Evolutionary conservation across 1,140 invertebrate species (phyloP).

Genomic region (Dendroctonus ponderosae): DNA sequence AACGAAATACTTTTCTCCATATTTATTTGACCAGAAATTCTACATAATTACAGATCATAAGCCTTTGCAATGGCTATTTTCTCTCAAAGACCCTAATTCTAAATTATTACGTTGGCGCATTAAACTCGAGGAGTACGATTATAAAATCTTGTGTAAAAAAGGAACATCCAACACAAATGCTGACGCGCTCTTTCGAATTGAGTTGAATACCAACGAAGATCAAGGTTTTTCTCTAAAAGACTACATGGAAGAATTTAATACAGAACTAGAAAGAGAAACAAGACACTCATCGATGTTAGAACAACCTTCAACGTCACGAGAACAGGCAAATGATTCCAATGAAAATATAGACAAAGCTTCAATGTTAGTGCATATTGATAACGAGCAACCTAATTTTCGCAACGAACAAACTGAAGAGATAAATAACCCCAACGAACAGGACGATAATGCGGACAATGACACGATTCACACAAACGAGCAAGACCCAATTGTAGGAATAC

Average conservation of each 20-base stretch:
- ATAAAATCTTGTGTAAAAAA: conserved; percentile 15
- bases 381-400: no score
- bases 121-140: conserved; percentile 27
- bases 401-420: no score
- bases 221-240: conserved; percentile 1
- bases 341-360: not conserved
- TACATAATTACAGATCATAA: conserved; percentile 22
- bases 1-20: no score
- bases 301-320: conserved; percentile 2
- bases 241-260: not conserved
- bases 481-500: conserved; percentile 7
- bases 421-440: not conserved
- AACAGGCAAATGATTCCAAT: not conserved
- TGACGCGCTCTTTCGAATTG: conserved; percentile 20
- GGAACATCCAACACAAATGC: conserved; percentile 23
- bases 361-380: no score
- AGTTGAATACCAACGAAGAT: conserved; percentile 11
- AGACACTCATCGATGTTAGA: not conserved
- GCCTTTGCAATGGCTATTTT: conserved; percentile 23
- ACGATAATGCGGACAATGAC: not conserved
- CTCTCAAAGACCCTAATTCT: conserved; percentile 21
- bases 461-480: not conserved
- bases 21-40: conserved; percentile 21
- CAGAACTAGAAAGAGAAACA: not conserved
- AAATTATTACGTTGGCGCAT: conserved; percentile 20